phyloP scores from a whole-genome alignment of 2,113 vertebrate genomes.

The Grantiella picta region DNA sequence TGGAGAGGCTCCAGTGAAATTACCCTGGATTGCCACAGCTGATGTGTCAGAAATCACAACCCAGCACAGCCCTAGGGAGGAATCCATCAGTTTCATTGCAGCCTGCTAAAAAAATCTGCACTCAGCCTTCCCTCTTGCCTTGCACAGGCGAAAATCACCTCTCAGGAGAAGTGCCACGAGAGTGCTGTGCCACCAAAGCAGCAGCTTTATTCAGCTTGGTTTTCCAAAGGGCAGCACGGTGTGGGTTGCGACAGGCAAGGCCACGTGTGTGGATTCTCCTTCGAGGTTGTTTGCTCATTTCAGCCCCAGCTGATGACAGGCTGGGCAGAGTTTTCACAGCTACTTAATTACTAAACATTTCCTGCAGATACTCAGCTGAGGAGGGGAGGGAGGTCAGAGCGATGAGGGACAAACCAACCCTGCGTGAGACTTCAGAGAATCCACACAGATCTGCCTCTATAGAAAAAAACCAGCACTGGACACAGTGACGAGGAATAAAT shows the following conservation, averaged over 20 bases:
- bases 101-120: background rate
- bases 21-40: background rate
- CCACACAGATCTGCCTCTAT: background rate
- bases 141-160: background rate
- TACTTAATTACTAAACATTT: background rate
- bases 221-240: background rate
- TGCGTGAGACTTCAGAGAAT: background rate
- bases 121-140: background rate
- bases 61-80: background rate
- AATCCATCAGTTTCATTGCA: background rate
- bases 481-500: background rate
- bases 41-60: background rate
- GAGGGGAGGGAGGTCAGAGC: background rate
- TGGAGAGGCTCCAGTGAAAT: background rate
- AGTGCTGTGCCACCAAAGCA: background rate
- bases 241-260: background rate
- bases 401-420: background rate
- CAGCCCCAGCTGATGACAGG: background rate
- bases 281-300: background rate
- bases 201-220: background rate
- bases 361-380: background rate
- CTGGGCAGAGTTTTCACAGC: background rate
- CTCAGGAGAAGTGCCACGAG: fast-evolving
- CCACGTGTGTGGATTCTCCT: background rate
- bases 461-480: background rate